Percentiles rank a stretch among this genome's conserved stretches.
These are phyloP conservation scores for fruit fly (Drosophila melanogaster) DNA, from an alignment of 1,140 invertebrate species.

Conservation along the genomic window Release_6_plus_ISO1_MT NT_033777.3:14517001-14517500, in stretches of 20 bases:
- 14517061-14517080: slow-evolving; percentile 21
- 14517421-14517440: slow-evolving; percentile 15
- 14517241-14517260: slow-evolving; percentile 19
- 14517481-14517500: background rate
- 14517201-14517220: background rate
- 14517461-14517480: slow-evolving; percentile 42
- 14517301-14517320: slow-evolving; percentile 16
- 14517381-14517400: slow-evolving; percentile 7
- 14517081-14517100: slow-evolving; percentile 16
- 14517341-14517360: slow-evolving; percentile 7
- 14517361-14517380: slow-evolving; percentile 6
- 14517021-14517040: slow-evolving; percentile 38
- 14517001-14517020: slow-evolving; percentile 1
- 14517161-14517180: slow-evolving; percentile 5
- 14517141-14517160: background rate
- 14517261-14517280: slow-evolving; percentile 15
- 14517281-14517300: slow-evolving; percentile 3
- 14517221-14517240: slow-evolving; percentile 11
- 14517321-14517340: slow-evolving; percentile 9
- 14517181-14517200: slow-evolving; percentile 16
- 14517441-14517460: background rate
- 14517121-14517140: slow-evolving; percentile 2
- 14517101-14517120: slow-evolving; percentile 4
- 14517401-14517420: slow-evolving; percentile 4
- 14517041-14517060: slow-evolving; percentile 45